phyloP scores from a whole-genome alignment of 1,140 invertebrate species.

The Lutraria rhynchaena region DNA sequence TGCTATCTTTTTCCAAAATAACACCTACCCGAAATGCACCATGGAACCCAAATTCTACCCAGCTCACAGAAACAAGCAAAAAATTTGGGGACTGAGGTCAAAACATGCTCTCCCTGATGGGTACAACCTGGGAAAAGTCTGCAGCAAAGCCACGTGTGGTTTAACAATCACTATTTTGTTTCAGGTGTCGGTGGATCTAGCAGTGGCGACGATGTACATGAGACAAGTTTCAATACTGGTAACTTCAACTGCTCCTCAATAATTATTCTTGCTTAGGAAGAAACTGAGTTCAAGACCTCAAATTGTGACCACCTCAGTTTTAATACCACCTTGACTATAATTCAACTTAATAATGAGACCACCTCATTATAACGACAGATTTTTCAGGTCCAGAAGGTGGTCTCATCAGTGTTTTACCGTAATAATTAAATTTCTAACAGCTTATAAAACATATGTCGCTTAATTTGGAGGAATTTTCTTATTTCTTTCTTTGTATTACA shows the following conservation, averaged over 20 bases:
- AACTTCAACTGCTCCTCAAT: not conserved
- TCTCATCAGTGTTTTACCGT: too few relatives aligned
- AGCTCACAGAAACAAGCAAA: too few relatives aligned
- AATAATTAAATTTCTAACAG: not conserved
- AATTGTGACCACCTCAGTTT: not conserved
- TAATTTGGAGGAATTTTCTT: not conserved
- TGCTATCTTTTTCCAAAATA: too few relatives aligned
- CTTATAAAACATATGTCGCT: not conserved
- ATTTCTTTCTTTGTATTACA: not conserved
- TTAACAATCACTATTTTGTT: not conserved
- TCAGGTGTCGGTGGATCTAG: not conserved
- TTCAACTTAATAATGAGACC: not conserved
- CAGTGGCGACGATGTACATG: slow-evolving; percentile 12
- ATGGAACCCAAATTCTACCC: too few relatives aligned
- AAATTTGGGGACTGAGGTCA: too few relatives aligned
- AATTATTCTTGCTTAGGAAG: not conserved
- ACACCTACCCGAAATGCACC: too few relatives aligned
- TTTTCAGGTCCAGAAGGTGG: too few relatives aligned
- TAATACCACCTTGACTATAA: not conserved
- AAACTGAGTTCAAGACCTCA: not conserved
- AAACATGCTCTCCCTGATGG: too few relatives aligned
- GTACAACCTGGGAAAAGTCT: too few relatives aligned
- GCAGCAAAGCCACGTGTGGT: too few relatives aligned
- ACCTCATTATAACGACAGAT: too few relatives aligned
- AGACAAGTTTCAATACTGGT: slow-evolving; percentile 21